Percentiles rank a stretch among this genome's conserved stretches.
phyloP scores from a whole-genome alignment of 1,140 invertebrate genomes.

The Brachionus rotundiformis region DNA sequence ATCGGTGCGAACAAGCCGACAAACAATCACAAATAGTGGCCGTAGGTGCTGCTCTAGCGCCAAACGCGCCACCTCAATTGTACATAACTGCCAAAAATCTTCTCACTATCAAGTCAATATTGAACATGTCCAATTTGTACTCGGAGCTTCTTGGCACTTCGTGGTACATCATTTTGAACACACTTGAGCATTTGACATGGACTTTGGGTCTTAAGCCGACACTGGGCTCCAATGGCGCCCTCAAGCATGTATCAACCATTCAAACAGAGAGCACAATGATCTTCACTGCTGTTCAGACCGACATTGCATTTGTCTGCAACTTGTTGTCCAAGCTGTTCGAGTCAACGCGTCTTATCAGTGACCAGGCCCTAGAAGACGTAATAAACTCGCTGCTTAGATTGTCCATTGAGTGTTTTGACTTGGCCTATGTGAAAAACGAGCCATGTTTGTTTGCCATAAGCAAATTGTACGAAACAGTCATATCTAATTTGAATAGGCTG shows the following conservation, averaged over 20 bases:
- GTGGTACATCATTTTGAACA: conserved; percentile 40
- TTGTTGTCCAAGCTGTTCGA: conserved; percentile 52
- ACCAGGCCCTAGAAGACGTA: conserved; percentile 89
- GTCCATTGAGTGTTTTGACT: conserved; percentile 93
- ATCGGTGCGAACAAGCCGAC: background rate
- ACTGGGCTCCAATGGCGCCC: conserved; percentile 72
- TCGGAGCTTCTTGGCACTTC: conserved; percentile 36
- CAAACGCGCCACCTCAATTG: background rate
- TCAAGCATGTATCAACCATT: conserved; percentile 11
- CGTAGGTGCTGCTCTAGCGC: background rate
- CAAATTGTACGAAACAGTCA: conserved; percentile 89
- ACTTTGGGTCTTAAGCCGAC: conserved; percentile 91
- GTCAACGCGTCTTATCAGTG: conserved; percentile 73
- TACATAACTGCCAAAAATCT: conserved; percentile 51
- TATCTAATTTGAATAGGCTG: conserved; percentile 88
- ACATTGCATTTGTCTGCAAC: conserved; percentile 46
- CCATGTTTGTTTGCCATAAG: conserved; percentile 95
- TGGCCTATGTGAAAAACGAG: conserved; percentile 90
- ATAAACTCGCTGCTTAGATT: conserved; percentile 94
- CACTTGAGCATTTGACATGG: conserved; percentile 85
- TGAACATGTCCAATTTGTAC: conserved; percentile 33
- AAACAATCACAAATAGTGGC: conserved; percentile 48
- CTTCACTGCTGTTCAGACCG: conserved; percentile 46
- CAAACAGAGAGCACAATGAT: conserved; percentile 25
- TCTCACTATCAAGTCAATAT: conserved; percentile 41